phyloP scores from a whole-genome alignment of 2,113 vertebrate genomes.

The Psilopsiagon aurifrons region DNA sequence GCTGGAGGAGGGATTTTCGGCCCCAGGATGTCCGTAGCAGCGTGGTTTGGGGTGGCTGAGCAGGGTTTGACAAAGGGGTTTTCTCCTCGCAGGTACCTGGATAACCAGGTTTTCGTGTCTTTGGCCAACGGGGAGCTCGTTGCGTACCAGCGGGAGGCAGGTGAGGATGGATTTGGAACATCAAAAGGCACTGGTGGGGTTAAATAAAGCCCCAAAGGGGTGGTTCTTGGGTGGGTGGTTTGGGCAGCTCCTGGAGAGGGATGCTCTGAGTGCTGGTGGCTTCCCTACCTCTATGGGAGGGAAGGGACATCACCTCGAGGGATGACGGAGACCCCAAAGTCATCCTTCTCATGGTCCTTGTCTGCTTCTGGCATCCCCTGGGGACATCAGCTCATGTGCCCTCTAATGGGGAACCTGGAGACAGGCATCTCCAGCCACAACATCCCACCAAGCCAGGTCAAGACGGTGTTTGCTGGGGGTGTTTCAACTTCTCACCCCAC shows the following conservation, averaged over 20 bases:
- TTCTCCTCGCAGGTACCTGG: constrained; percentile 83
- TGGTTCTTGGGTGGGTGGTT: not conserved
- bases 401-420: not conserved
- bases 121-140: constrained; percentile 93
- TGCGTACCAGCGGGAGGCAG: constrained; percentile 95
- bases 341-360: not conserved
- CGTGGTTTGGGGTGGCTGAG: not conserved
- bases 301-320: not conserved
- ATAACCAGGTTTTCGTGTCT: constrained; percentile 97
- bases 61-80: not conserved
- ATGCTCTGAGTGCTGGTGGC: not conserved
- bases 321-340: not conserved
- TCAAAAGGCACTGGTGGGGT: accelerated
- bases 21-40: accelerated
- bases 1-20: not conserved
- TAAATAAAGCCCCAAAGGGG: not conserved
- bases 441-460: accelerated
- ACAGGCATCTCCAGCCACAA: accelerated
- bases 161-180: constrained; percentile 34
- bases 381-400: not conserved
- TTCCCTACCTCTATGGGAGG: not conserved
- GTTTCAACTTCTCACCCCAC: not conserved
- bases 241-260: not conserved
- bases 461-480: accelerated
- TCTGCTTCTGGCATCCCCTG: accelerated